Percentiles rank a stretch among this genome's conserved stretches.
Evolutionary conservation across 2,888 invertebrate species (phyloP).

Genomic region (Aricia artaxerxes): DNA sequence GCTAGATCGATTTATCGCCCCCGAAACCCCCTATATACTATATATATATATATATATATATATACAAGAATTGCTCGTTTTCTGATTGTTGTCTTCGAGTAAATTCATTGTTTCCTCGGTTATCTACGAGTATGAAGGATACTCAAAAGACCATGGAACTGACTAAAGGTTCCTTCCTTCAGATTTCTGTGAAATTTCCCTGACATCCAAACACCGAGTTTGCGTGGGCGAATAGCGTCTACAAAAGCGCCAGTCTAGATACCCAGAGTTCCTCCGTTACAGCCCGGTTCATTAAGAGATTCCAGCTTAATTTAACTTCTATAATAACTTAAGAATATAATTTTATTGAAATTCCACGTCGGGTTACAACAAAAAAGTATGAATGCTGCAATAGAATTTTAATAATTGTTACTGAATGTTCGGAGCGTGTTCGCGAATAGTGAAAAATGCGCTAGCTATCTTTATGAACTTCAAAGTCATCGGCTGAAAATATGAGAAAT

Average conservation of each 20-base stretch:
- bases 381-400: neutral
- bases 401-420: neutral
- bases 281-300: slow-evolving; percentile 15
- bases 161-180: neutral
- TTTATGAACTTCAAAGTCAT: neutral
- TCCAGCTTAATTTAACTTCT: slow-evolving; percentile 10
- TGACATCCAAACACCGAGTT: slow-evolving; percentile 7
- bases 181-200: neutral
- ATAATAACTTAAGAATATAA: slow-evolving; percentile 22
- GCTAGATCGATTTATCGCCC: too few species aligned
- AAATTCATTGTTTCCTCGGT: neutral
- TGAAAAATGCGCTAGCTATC: neutral
- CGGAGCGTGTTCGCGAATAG: neutral
- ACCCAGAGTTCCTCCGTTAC: neutral
- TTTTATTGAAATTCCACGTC: slow-evolving; percentile 12
- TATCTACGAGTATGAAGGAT: neutral
- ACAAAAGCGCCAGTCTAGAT: slow-evolving; percentile 7
- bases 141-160: neutral
- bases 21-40: too few species aligned
- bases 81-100: neutral
- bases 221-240: slow-evolving; percentile 5
- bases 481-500: neutral
- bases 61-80: too few species aligned
- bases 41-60: too few species aligned
- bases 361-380: neutral